phyloP scores from a whole-genome alignment of 2,888 invertebrate species.

The Drosophila diplacantha region DNA sequence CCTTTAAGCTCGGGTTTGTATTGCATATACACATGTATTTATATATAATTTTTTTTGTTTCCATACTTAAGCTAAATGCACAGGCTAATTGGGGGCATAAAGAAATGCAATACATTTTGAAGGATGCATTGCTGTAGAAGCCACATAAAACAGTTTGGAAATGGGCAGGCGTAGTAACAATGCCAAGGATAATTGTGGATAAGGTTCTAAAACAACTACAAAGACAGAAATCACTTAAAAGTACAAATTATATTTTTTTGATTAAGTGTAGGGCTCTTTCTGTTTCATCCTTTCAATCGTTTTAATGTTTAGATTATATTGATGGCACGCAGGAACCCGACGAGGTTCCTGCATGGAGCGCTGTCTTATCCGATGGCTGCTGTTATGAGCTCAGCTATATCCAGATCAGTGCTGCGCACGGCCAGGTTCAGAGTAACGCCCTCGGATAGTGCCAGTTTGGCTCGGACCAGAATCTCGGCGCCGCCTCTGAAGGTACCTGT shows the following conservation, averaged over 20 bases:
- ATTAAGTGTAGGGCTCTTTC: slow-evolving; percentile 25
- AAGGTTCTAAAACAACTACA: slow-evolving; percentile 19
- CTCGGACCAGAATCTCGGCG: slow-evolving; percentile 90
- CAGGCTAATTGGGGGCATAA: slow-evolving; percentile 45
- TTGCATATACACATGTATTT: slow-evolving; percentile 47
- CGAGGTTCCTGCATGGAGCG: slow-evolving; percentile 59
- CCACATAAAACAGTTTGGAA: slow-evolving; percentile 27
- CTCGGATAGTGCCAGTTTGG: slow-evolving; percentile 85
- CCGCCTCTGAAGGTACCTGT: slow-evolving; percentile 92
- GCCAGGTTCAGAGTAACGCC: slow-evolving; percentile 97
- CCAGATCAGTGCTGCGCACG: slow-evolving; percentile 90
- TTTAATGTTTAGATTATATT: slow-evolving; percentile 48
- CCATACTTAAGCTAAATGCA: slow-evolving; percentile 53
- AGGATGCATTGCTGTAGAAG: slow-evolving; percentile 14
- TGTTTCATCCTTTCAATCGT: background rate
- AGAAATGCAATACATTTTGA: slow-evolving; percentile 25
- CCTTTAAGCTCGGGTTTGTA: slow-evolving; percentile 9
- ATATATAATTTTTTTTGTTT: slow-evolving; percentile 41
- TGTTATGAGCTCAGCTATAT: slow-evolving; percentile 91
- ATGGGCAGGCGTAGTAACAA: slow-evolving; percentile 19
- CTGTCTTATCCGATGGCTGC: slow-evolving; percentile 87
- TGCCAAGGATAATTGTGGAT: slow-evolving; percentile 12
- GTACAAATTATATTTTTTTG: slow-evolving; percentile 42
- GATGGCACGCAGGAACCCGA: slow-evolving; percentile 56
- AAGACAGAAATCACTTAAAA: slow-evolving; percentile 48